Conservation (phyloP, 1,140 invertebrate species). For the Calephelis nemesis region DNA sequence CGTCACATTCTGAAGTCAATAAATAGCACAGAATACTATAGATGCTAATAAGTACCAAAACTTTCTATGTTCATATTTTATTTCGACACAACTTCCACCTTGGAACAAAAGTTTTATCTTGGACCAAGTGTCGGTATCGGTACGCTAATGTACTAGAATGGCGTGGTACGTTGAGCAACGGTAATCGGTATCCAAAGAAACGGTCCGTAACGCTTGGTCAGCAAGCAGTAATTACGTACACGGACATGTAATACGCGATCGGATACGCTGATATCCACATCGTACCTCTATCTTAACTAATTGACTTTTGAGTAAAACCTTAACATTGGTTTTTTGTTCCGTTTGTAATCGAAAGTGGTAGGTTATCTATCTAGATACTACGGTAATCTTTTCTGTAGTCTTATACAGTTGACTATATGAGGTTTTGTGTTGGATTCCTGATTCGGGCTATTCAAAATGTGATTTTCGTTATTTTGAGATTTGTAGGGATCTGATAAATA, state of each 20-base stretch:
- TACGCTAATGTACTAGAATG: constrained; percentile 22
- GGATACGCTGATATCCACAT: constrained; percentile 2
- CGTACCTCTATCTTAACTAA: neutral
- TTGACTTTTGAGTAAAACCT: neutral
- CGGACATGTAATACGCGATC: constrained; percentile 9
- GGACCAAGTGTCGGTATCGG: constrained; percentile 23
- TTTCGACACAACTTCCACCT: neutral
- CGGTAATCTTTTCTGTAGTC: too few species aligned
- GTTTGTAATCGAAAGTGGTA: too few species aligned
- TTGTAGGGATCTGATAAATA: too few species aligned
- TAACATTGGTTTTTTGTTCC: too few species aligned
- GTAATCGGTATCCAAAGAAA: constrained; percentile 46
- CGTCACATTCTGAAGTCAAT: too few species aligned
- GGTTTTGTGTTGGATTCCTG: too few species aligned
- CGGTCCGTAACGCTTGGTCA: constrained; percentile 43
- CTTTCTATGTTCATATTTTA: neutral
- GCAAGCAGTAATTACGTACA: constrained; percentile 33
- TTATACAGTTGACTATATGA: too few species aligned
- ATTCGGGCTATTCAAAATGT: too few species aligned
- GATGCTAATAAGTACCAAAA: too few species aligned
- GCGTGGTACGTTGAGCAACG: constrained; percentile 44
- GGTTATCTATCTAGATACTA: too few species aligned
- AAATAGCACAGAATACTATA: too few species aligned
- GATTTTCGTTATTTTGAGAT: too few species aligned
- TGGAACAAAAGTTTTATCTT: neutral